Evolutionary conservation across 2,797 vertebrate species (phyloP), one percentile per base, ranked within the genome.

Genomic region (Xenentodon cancila): DNA sequence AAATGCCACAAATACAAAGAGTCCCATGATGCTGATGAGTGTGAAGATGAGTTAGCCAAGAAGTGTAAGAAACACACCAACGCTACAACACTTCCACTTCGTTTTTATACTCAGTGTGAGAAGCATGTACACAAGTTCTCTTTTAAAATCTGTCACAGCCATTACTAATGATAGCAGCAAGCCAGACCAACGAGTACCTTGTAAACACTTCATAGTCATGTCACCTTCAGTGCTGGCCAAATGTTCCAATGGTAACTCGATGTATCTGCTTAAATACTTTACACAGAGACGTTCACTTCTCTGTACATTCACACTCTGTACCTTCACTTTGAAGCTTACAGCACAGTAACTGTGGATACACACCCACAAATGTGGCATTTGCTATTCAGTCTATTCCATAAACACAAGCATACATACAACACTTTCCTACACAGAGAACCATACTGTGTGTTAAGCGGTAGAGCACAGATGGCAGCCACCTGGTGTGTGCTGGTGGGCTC

Each of bases 401-500:
- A 59, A 69, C 71, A 73, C 79, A 76, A 77, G 71, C 69, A 53
- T 77, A 64, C 73, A 80, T 80, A 44, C 54, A 78, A 67, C 83
- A 74, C 83, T 82, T 64, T 85, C 82, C 80, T 79, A 87, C 88
- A 84, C 82, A 73, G 65, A 64, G 52, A 77, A 42, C 21, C 84
- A 66, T 79, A 82, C 88, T 87, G 87, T 32, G 88, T 80, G 85
- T 80, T 89, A 81, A 88, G 83, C 76, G 68, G 64, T 59, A 9
- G 73, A 73, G 68, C 88, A 80, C 87, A 91, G 90, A 91, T 92
- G 90, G 90, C 84, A 60, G 80, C 86, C 90, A 88, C 90, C 88
- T 89, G 89, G 84, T 81, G 89, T 55, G 84, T 69, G 75, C 75
- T 83, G 79, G 85, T 90, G 79, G 84, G 77, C 71, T 86, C 80